Base-by-base conservation (phyloP, 1,140 invertebrate genomes). In the Diorhabda carinulata region DNA sequence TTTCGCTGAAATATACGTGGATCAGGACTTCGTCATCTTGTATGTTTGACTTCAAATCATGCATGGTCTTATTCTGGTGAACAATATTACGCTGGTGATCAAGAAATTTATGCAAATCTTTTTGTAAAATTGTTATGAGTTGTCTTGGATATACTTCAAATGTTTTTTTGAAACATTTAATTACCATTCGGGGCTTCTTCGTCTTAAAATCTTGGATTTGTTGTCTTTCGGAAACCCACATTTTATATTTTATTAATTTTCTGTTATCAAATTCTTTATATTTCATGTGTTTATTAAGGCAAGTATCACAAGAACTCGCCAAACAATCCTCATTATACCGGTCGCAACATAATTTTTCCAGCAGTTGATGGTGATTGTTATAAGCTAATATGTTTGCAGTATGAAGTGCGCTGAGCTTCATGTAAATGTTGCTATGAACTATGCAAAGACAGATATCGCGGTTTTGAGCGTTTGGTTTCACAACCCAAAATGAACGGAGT, bases 1-100 rank as follows among this genome's bases (percentile, higher is more conserved):
- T 81, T 73, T 79, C 78, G 7, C 44, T 67, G 64, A 76, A 76
- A 64, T 76, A 70, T 62, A 76, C 68, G 43, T 73, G 70, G 44
- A 69, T 73, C 5, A 78, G 5, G 41, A 57, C 72, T 41, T 78
- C 76, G 6, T 74, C 52, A 40, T 74, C 69, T 10, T 43, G 66
- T 41, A 78, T 63, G 25, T 69, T 72, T 76, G 44, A 5, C 73
- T 77, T 79, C 2, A 71, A 68, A 52, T 70, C 42, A 47, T 76
- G 73, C 2, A 78, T 67, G 59, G 67, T 63, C 8, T 73, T 69
- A 47, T 76, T 74, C 67, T 79, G 74, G 64, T 75, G 70, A 7
- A 62, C 9, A 52, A 52, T 52, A 52, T 5, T 52, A 2, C 5
- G 47, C 9, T 6, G 9, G 9, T 2, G 47, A 6, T 52, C 9